Conservation (phyloP, 1,140 invertebrate species). For the Ips nitidus region DNA sequence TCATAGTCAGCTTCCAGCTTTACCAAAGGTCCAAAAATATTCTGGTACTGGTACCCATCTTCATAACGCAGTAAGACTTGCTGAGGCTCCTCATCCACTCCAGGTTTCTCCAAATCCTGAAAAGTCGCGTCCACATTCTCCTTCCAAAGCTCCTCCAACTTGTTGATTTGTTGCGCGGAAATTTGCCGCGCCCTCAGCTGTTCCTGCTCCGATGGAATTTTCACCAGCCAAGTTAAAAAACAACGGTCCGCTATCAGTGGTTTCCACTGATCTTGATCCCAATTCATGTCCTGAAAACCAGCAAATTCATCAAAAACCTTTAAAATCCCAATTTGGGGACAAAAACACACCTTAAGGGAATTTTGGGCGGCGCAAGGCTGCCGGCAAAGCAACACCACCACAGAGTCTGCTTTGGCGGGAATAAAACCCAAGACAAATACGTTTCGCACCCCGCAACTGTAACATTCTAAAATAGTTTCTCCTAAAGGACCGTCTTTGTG, state of each 20-base stretch:
- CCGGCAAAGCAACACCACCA: slow-evolving; percentile 96
- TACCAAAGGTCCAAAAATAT: slow-evolving; percentile 96
- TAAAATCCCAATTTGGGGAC: neutral
- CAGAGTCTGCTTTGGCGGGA: slow-evolving; percentile 98
- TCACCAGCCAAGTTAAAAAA: slow-evolving; percentile 96
- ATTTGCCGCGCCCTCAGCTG: slow-evolving; percentile 94
- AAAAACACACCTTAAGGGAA: slow-evolving; percentile 57
- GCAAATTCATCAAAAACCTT: neutral
- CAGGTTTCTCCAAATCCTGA: slow-evolving; percentile 96
- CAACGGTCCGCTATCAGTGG: slow-evolving; percentile 94
- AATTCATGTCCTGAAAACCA: slow-evolving; percentile 94
- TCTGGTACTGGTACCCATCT: slow-evolving; percentile 98
- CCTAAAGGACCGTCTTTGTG: slow-evolving; percentile 97
- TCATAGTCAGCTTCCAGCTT: slow-evolving; percentile 99
- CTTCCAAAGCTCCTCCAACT: slow-evolving; percentile 98
- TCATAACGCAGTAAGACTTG: slow-evolving; percentile 80
- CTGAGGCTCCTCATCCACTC: slow-evolving; percentile 95
- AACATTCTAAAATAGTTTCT: slow-evolving; percentile 97
- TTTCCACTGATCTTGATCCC: slow-evolving; percentile 99
- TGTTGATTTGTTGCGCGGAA: slow-evolving; percentile 94
- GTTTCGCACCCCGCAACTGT: slow-evolving; percentile 96
- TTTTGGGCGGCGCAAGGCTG: slow-evolving; percentile 96
- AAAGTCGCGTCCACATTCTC: slow-evolving; percentile 97
- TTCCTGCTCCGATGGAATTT: slow-evolving; percentile 93
- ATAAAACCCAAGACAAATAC: slow-evolving; percentile 99